Evolutionary conservation across 2,113 vertebrate genomes (phyloP).

Genomic region (Zosterops hypoxanthus): DNA sequence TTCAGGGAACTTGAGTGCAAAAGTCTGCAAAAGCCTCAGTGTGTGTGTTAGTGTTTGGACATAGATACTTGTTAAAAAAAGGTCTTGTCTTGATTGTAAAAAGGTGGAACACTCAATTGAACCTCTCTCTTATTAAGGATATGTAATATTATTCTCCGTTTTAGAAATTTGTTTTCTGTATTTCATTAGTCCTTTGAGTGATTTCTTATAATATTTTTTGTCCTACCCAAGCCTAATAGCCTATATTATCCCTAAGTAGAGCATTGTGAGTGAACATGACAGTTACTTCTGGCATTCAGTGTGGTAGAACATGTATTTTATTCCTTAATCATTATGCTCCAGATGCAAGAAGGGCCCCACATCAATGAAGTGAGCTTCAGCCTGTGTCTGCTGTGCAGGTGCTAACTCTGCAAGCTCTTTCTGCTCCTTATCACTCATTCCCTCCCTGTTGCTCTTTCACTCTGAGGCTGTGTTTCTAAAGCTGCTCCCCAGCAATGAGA

Average conservation of each 20-base stretch:
- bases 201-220: background rate
- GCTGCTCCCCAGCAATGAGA: background rate
- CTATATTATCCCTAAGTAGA: background rate
- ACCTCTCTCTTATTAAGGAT: background rate
- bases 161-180: background rate
- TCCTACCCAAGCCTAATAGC: background rate
- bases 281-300: constrained; percentile 23
- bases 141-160: background rate
- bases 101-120: background rate
- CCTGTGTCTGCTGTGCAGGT: constrained; percentile 35
- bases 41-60: background rate
- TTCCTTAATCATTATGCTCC: constrained; percentile 1
- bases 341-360: constrained; percentile 47
- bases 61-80: background rate
- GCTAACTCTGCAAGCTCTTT: constrained; percentile 19
- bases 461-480: constrained; percentile 12
- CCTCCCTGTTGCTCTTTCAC: constrained; percentile 11
- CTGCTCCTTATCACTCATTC: constrained; percentile 16
- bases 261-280: background rate
- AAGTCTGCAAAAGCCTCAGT: background rate
- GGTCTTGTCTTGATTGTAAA: background rate
- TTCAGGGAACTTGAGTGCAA: background rate
- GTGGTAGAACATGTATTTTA: constrained; percentile 6
- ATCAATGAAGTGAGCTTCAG: constrained; percentile 42
- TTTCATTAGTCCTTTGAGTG: background rate